Evolutionary conservation across 2,888 invertebrate genomes (phyloP).

Genomic region (Agriopis aurantiaria): DNA sequence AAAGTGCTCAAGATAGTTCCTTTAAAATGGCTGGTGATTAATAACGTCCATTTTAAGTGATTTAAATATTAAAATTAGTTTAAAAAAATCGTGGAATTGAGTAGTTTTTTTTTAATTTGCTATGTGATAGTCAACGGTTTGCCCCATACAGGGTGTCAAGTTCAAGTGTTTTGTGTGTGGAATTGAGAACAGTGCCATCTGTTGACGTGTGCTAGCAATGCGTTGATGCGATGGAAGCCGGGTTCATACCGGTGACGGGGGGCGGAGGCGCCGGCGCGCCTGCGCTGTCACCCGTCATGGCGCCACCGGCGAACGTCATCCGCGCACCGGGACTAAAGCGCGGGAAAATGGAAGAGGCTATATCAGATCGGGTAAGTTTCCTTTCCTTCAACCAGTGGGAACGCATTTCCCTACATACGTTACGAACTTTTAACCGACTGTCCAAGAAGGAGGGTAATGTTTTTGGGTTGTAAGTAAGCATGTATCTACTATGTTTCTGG

Average conservation of each 20-base stretch:
- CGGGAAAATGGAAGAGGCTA: conserved; percentile 92
- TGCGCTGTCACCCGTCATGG: conserved; percentile 68
- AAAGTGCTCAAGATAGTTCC: conserved; percentile 66
- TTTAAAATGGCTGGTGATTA: conserved; percentile 67
- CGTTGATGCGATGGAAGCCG: conserved; percentile 77
- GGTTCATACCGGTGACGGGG: conserved; percentile 75
- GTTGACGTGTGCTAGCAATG: conserved; percentile 62
- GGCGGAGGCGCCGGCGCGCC: conserved; percentile 55
- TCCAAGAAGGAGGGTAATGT: too few species aligned
- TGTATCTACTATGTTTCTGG: too few species aligned
- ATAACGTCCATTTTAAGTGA: conserved; percentile 24
- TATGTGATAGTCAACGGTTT: not conserved
- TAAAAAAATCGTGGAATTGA: conserved; percentile 48
- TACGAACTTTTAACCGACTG: too few species aligned
- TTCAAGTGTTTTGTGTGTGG: conserved; percentile 23
- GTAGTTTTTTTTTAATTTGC: conserved; percentile 41
- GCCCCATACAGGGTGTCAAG: not conserved
- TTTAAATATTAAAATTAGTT: not conserved
- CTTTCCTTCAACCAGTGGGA: too few species aligned
- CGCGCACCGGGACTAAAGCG: conserved; percentile 92
- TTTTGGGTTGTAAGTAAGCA: too few species aligned
- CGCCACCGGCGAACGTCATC: conserved; percentile 88
- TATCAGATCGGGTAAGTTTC: conserved; percentile 91
- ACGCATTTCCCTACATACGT: too few species aligned
- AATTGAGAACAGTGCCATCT: conserved; percentile 67